phyloP scores from a whole-genome alignment of 2,888 invertebrate species.

The Cacoxenus indagator region DNA sequence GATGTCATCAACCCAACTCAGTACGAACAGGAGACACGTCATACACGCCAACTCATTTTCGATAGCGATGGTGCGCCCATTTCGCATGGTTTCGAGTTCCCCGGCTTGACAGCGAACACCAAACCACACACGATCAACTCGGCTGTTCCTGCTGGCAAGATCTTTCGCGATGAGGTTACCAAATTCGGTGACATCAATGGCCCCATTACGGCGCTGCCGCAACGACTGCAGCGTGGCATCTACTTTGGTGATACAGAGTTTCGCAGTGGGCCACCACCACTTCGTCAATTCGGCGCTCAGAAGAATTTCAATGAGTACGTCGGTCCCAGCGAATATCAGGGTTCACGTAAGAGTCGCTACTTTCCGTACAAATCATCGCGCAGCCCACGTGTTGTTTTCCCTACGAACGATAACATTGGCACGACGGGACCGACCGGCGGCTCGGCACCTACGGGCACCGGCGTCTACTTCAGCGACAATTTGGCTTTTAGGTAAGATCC shows the following conservation, averaged over 20 bases:
- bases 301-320: constrained; percentile 69
- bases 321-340: constrained; percentile 60
- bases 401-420: constrained; percentile 67
- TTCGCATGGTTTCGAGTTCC: constrained; percentile 66
- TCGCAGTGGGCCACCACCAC: constrained; percentile 53
- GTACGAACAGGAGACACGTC: constrained; percentile 61
- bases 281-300: constrained; percentile 61
- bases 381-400: constrained; percentile 70
- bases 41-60: constrained; percentile 63
- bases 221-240: constrained; percentile 63
- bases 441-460: constrained; percentile 56
- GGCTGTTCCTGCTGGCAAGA: constrained; percentile 55
- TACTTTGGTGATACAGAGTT: constrained; percentile 67
- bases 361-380: constrained; percentile 69
- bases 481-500: constrained; percentile 69
- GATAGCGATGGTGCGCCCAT: constrained; percentile 56
- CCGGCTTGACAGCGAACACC: constrained; percentile 62
- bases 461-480: constrained; percentile 69
- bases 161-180: constrained; percentile 70
- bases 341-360: constrained; percentile 67
- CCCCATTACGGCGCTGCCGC: constrained; percentile 68
- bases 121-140: constrained; percentile 63
- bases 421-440: constrained; percentile 63
- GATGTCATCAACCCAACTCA: constrained; percentile 49
- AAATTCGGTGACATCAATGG: constrained; percentile 71